Base-by-base conservation (phyloP, 2,797 vertebrate species). In the Phataginus tetradactyla region DNA sequence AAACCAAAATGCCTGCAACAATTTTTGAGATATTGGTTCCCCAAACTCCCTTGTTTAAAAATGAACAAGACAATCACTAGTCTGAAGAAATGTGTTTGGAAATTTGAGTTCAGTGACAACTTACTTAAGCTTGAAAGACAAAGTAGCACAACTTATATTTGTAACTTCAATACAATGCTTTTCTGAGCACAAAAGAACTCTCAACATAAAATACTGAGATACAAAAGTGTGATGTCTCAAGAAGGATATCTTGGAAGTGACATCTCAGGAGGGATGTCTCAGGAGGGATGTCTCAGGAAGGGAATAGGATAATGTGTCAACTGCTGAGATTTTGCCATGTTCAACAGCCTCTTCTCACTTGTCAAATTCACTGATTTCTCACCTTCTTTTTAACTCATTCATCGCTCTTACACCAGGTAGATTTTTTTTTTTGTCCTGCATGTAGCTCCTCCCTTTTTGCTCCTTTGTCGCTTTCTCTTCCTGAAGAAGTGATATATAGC, bases 31-130 rank as follows among this genome's bases (percentile, higher is more conserved):
- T 29, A 49, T 9, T 77, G 39, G 13, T 90, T 72, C 88, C 85
- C 74, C 98, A 96, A 97, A 96, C 57, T 51, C 86, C 61, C 23
- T 59, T 91, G 39, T 78, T 88, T 77, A 80, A 39, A 87, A 81
- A 11, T 18, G 74, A 86, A 91, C 3, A 0, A 68, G 5, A 23
- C 1, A 42, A 45, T 45, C 32, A 45, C 18, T 86, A 68, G 32
- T 59, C 63, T 90, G 59, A 95, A 92, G 64, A 64, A 29, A 4
- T 49, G 84, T 63, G 61, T 59, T 20, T 77, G 25, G 27, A 87
- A 81, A 85, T 57, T 80, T 79, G 25, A 64, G 39, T 64, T 74
- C 61, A 42, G 7, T 27, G 20, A 14, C 77, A 68, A 34, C 61
- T 49, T 49, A 32, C 3, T 69, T 34, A 39, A 93, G 25, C 25